Evolutionary conservation across 2,888 invertebrate genomes (phyloP).

Genomic region (Bellardia bayeri): DNA sequence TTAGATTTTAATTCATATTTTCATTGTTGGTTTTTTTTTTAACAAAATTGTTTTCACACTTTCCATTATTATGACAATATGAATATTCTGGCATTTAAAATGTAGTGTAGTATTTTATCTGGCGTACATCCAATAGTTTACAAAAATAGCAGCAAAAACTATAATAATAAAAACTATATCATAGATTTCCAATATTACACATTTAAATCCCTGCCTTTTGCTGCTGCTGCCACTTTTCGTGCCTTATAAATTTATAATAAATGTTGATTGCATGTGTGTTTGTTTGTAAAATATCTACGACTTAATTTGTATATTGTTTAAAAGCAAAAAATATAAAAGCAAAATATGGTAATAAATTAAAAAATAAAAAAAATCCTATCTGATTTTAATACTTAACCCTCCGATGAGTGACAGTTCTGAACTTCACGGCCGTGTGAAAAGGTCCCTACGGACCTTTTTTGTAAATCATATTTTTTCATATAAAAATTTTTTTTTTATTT

Average conservation of each 20-base stretch:
- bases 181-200: slow-evolving; percentile 39
- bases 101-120: slow-evolving; percentile 49
- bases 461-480: no score
- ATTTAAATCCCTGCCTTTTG: slow-evolving; percentile 38
- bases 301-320: slow-evolving; percentile 42
- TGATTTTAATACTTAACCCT: slow-evolving; percentile 7
- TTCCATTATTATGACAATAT: slow-evolving; percentile 69
- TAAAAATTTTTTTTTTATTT: no score
- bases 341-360: slow-evolving; percentile 20
- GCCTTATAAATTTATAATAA: slow-evolving; percentile 33
- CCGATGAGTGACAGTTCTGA: no score
- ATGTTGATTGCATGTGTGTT: slow-evolving; percentile 13
- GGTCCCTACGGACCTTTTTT: no score
- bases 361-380: slow-evolving; percentile 6
- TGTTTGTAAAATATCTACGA: slow-evolving; percentile 28
- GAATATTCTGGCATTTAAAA: slow-evolving; percentile 57
- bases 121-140: slow-evolving; percentile 66
- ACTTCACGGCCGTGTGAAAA: no score
- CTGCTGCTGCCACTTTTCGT: slow-evolving; percentile 40
- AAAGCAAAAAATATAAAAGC: slow-evolving; percentile 22
- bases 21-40: background rate
- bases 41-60: slow-evolving; percentile 63
- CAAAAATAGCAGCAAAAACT: slow-evolving; percentile 13
- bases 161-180: background rate
- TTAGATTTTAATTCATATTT: background rate